Evolutionary conservation across 1,140 invertebrate species (phyloP).

Genomic region (Ceratina japonica): DNA sequence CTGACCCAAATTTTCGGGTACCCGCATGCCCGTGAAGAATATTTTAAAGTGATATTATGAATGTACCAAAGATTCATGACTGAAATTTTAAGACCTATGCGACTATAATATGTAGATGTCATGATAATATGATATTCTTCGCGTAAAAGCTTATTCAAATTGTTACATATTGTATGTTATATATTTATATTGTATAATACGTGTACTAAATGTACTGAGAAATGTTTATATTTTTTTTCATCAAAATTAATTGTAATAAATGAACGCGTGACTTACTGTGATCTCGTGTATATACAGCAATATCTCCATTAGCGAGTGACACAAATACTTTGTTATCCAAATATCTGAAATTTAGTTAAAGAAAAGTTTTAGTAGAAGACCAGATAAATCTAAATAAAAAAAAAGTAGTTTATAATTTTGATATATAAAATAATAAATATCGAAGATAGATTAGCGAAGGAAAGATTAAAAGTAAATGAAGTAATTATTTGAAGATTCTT

Average conservation of each 20-base stretch:
- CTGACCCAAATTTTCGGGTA: too few species aligned
- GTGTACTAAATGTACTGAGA: slow-evolving; percentile 47
- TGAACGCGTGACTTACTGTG: slow-evolving; percentile 82
- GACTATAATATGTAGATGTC: too few species aligned
- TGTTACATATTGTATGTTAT: too few species aligned
- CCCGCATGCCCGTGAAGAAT: background rate
- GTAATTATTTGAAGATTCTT: slow-evolving; percentile 73
- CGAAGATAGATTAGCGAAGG: too few species aligned
- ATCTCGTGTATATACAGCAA: slow-evolving; percentile 92
- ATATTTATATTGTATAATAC: too few species aligned
- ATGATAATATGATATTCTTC: too few species aligned
- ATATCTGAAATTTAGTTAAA: slow-evolving; percentile 84
- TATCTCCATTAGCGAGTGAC: slow-evolving; percentile 94
- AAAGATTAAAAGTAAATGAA: too few species aligned
- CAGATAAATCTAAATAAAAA: background rate
- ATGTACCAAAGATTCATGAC: background rate
- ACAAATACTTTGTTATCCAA: slow-evolving; percentile 96
- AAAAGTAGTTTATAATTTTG: background rate
- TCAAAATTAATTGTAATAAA: background rate
- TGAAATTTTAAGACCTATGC: background rate
- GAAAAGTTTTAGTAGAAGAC: background rate
- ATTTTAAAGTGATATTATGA: background rate
- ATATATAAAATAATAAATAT: background rate
- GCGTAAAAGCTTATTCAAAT: too few species aligned
- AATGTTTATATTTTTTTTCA: slow-evolving; percentile 42